Evolutionary conservation across 2,888 invertebrate species (phyloP).

Genomic region (Oscheius onirici): DNA sequence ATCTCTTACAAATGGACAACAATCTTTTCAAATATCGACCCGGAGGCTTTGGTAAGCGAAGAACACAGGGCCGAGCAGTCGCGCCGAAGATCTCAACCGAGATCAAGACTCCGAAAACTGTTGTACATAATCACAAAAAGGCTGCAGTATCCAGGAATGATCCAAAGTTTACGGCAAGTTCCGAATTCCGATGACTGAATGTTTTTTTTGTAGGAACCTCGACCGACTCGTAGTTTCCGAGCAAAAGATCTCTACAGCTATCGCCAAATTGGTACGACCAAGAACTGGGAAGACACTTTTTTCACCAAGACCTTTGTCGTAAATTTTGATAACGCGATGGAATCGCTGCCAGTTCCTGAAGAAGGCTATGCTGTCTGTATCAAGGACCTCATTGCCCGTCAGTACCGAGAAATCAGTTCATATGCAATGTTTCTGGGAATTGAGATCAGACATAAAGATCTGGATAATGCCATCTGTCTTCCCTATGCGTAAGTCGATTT

Average conservation of each 20-base stretch:
- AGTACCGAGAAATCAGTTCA: slow-evolving; percentile 11
- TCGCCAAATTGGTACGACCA: neutral
- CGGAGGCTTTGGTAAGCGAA: neutral
- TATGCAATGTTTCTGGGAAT: slow-evolving; percentile 28
- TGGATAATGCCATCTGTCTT: slow-evolving; percentile 14
- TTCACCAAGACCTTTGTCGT: slow-evolving; percentile 8
- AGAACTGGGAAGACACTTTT: slow-evolving; percentile 16
- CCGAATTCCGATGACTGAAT: neutral
- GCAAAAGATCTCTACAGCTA: slow-evolving; percentile 5
- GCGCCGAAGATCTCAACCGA: slow-evolving; percentile 4
- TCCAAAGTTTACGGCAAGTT: neutral
- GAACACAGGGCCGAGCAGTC: neutral
- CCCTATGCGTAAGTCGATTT: slow-evolving; percentile 9
- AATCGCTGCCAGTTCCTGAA: slow-evolving; percentile 6
- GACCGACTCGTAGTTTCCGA: neutral
- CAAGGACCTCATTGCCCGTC: slow-evolving; percentile 17
- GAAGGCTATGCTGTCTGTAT: slow-evolving; percentile 21
- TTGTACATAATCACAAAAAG: neutral
- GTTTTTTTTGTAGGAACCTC: neutral
- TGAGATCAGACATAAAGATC: slow-evolving; percentile 25
- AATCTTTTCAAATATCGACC: slow-evolving; percentile 5
- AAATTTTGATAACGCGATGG: neutral
- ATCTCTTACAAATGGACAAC: neutral
- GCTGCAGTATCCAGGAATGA: neutral
- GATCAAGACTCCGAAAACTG: neutral